Evolutionary conservation across 2,113 vertebrate genomes (phyloP).

Genomic region (Coregonus clupeaformis): DNA sequence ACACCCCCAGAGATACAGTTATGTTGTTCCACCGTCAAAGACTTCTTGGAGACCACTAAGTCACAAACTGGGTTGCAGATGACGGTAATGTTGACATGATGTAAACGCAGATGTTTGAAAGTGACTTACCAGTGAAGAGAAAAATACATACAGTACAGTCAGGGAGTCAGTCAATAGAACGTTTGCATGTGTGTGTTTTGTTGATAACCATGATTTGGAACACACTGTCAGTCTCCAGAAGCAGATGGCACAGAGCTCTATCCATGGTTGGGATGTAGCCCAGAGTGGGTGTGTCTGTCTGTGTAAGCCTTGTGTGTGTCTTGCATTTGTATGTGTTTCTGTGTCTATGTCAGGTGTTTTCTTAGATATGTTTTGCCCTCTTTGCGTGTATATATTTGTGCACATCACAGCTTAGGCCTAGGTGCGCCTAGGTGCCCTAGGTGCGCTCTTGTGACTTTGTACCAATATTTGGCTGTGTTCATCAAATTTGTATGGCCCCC

Average conservation of each 20-base stretch:
- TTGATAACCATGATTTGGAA: slow-evolving; percentile 10
- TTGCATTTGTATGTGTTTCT: neutral
- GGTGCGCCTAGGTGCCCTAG: neutral
- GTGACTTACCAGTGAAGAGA: too few relatives aligned
- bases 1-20: too few relatives aligned
- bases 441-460: neutral
- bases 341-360: neutral
- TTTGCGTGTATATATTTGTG: neutral
- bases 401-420: neutral
- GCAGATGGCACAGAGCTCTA: slow-evolving; percentile 10
- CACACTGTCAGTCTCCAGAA: slow-evolving; percentile 1
- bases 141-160: neutral
- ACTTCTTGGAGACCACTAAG: too few relatives aligned
- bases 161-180: neutral
- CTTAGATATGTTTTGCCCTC: neutral
- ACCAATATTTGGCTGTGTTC: neutral
- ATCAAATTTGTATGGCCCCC: neutral
- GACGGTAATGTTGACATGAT: neutral
- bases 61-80: neutral
- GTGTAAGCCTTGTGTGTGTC: neutral
- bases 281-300: slow-evolving; percentile 3
- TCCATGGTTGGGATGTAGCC: neutral
- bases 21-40: too few relatives aligned
- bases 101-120: too few relatives aligned
- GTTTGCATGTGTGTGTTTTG: neutral